These are phyloP conservation scores for Protomyctophum bolini DNA, from an alignment of 2,113 vertebrate species.

Conservation along the genomic window DNA sequence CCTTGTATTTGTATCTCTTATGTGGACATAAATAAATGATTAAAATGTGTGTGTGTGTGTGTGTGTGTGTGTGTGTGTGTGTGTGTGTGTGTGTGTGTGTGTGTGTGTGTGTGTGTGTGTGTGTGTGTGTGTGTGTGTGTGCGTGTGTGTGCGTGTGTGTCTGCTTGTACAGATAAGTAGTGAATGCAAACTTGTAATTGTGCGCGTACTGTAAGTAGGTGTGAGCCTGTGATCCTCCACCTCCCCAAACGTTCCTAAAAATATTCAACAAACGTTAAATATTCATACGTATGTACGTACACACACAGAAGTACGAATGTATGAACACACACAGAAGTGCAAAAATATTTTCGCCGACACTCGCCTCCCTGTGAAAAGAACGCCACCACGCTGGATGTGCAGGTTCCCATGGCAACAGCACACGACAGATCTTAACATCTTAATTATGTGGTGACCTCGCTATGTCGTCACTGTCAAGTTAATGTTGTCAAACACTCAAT, in stretches of 20 bases:
- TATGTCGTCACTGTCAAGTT: not conserved
- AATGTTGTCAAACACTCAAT: not conserved
- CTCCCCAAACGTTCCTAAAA: too few species aligned
- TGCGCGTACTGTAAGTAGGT: too few species aligned
- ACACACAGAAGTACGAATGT: not conserved
- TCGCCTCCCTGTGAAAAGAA: constrained; percentile 23
- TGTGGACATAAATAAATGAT: too few species aligned
- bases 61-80: too few species aligned
- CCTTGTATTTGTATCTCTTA: too few species aligned
- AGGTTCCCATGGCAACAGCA: constrained; percentile 17
- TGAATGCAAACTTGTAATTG: too few species aligned
- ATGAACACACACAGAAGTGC: not conserved
- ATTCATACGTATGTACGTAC: constrained; percentile 3
- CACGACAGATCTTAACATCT: constrained; percentile 6
- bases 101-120: constrained; percentile 35
- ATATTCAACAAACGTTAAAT: constrained; percentile 14
- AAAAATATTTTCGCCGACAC: constrained; percentile 30
- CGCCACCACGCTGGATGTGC: not conserved
- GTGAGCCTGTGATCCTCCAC: too few species aligned
- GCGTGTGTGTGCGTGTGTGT: not conserved
- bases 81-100: constrained; percentile 7
- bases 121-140: not conserved
- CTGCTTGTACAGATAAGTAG: too few species aligned
- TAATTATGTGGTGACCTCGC: not conserved
- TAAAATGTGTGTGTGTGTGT: too few species aligned